Percentiles rank a stretch among this genome's conserved stretches.
phyloP scores from a whole-genome alignment of 2,113 vertebrate genomes.

The Pterophyllum scalare region DNA sequence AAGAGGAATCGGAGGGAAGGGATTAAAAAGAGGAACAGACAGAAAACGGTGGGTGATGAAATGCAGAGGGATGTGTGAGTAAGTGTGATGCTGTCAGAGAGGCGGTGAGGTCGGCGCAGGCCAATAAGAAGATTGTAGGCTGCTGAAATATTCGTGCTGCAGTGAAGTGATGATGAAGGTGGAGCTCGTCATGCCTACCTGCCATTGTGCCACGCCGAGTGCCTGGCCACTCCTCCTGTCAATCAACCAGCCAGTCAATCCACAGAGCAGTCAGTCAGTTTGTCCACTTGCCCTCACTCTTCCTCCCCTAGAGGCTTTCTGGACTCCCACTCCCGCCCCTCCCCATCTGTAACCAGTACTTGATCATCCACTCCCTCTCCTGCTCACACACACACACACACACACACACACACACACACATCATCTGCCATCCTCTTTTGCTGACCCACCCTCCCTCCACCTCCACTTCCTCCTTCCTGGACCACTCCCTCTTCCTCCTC shows the following conservation, averaged over 20 bases:
- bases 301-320: conserved; percentile 42
- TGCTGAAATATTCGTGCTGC: conserved; percentile 66
- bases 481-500: conserved; percentile 53
- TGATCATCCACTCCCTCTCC: conserved; percentile 32
- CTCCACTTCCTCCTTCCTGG: conserved; percentile 29
- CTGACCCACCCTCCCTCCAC: conserved; percentile 41
- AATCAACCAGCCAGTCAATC: conserved; percentile 54
- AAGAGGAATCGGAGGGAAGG: neutral
- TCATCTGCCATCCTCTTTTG: conserved; percentile 28
- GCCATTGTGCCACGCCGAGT: conserved; percentile 65
- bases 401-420: neutral
- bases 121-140: conserved; percentile 34
- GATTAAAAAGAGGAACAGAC: neutral
- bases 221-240: conserved; percentile 70
- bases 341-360: conserved; percentile 12
- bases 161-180: conserved; percentile 46
- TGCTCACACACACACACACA: neutral
- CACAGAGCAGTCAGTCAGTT: conserved; percentile 34
- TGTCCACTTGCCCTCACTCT: conserved; percentile 49
- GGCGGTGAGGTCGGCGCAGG: conserved; percentile 26
- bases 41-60: conserved; percentile 23
- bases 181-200: conserved; percentile 76
- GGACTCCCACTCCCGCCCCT: conserved; percentile 32
- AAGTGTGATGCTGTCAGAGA: conserved; percentile 11
- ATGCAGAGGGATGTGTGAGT: neutral